Base-by-base conservation (phyloP, 2,888 invertebrate species). In the Platycheirus albimanus region DNA sequence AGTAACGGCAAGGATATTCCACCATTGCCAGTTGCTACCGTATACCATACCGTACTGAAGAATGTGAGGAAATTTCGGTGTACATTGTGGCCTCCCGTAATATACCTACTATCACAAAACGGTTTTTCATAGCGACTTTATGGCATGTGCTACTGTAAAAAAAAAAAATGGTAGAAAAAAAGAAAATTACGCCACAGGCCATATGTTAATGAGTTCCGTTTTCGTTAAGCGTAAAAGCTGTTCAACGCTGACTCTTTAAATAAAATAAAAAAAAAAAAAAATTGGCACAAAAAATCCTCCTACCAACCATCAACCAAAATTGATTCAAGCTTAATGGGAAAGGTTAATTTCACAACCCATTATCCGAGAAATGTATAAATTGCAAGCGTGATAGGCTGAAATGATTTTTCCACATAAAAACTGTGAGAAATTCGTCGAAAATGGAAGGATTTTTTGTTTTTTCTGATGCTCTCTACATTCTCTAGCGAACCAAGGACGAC, bases 181-280 rank as follows among this genome's bases (percentile, higher is more conserved):
- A 49, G 15, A 30, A 20, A 24, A 10, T 33, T 13, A 15, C 41
- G 63, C 74, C 43, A 41, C 24, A 51, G 67, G 71, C 71, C 77
- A 72, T 67, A 81, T 77, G 81, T 81, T 77, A 81, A 81, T 81
- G 77, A 72, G 81, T 81, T 54, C 71, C 67, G 64, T 71, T 66
- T 71, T 76, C 24, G 70, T 76, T 76, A 70, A 80, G 70, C 76
- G 70, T 71, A 71, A 76, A 81, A 76, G 54, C 52, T 41, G 43
- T 63, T 61, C 19, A 75, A 56, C 61, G 49, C 63, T 36, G 19
- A 24, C 45, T 15, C 47, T 15, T 11, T 33, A 33, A 7, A 51
- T 30, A 47, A 69, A 13, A 36, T 49, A 49, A 38, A 56, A 11
- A 38, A 36, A 51, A 28, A 49, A 43, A 13, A 3, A 5, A 6